These are phyloP conservation scores for Psittacula cyanocephala DNA, from an alignment of 2,113 vertebrate species.

Conservation along the genomic window DNA sequence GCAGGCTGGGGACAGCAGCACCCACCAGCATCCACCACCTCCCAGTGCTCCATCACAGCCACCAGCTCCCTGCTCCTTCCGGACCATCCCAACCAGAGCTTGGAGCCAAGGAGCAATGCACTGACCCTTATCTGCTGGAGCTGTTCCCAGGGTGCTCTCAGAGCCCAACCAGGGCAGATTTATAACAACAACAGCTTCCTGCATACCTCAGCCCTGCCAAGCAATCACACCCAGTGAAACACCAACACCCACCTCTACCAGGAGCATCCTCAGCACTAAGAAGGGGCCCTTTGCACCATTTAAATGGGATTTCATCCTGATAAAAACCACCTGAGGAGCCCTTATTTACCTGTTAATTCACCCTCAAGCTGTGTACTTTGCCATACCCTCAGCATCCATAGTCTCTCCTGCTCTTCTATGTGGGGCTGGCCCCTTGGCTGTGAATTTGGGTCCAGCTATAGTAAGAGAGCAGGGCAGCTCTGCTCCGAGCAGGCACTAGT, in stretches of 20 bases:
- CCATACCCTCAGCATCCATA: too few relatives aligned
- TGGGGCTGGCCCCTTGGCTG: not conserved
- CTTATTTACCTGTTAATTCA: rapidly evolving
- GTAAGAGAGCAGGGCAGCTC: not conserved
- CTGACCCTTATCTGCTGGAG: too few relatives aligned
- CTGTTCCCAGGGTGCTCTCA: rapidly evolving
- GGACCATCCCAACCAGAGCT: rapidly evolving
- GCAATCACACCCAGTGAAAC: too few relatives aligned
- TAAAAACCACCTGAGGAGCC: not conserved
- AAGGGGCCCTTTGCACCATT: rapidly evolving
- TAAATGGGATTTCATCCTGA: not conserved
- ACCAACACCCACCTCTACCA: too few relatives aligned
- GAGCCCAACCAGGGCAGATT: rapidly evolving
- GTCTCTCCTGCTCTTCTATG: not conserved
- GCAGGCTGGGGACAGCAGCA: not conserved
- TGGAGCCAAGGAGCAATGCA: rapidly evolving
- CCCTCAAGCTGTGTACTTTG: not conserved
- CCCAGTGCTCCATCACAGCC: not conserved
- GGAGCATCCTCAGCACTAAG: rapidly evolving
- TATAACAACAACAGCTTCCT: not conserved
- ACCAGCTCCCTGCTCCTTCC: too few relatives aligned
- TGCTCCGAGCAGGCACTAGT: too few relatives aligned
- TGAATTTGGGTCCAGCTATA: rapidly evolving
- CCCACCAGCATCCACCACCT: not conserved
- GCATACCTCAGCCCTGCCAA: too few relatives aligned